These are phyloP conservation scores for Gnathonemus longibarbis DNA, from an alignment of 2,113 vertebrate species.

Conservation along the genomic window DNA sequence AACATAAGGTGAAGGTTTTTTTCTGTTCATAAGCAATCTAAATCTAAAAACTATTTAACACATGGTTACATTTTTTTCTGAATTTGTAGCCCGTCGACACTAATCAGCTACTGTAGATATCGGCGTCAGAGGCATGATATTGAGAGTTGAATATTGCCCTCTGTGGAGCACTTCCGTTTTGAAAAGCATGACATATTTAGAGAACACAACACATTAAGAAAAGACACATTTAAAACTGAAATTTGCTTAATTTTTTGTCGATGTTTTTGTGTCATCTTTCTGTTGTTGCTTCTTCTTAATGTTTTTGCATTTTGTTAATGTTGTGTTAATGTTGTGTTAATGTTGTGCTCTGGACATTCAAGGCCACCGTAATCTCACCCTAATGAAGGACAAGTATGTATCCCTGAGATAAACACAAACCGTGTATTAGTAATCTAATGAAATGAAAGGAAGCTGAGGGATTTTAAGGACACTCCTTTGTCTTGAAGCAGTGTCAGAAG, in stretches of 20 bases:
- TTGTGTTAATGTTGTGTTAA: not conserved
- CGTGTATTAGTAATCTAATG: not conserved
- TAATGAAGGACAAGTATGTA: not conserved
- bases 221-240: not conserved
- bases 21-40: not conserved
- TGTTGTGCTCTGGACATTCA: not conserved
- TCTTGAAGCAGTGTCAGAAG: not conserved
- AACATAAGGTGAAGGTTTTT: not conserved
- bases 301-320: not conserved
- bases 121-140: not conserved
- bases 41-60: not conserved
- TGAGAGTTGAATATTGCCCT: not conserved
- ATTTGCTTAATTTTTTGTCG: not conserved
- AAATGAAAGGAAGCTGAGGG: not conserved
- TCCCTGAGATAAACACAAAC: not conserved
- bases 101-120: not conserved
- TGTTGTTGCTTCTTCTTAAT: too few relatives aligned
- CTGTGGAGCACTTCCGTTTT: not conserved
- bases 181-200: not conserved
- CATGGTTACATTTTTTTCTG: not conserved
- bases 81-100: too few relatives aligned
- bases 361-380: not conserved
- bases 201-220: not conserved
- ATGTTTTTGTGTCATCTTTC: too few relatives aligned
- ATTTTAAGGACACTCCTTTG: slow-evolving; percentile 3